Base-by-base conservation (phyloP, 2,888 invertebrate species). In the Brachypalpus laphriformis region DNA sequence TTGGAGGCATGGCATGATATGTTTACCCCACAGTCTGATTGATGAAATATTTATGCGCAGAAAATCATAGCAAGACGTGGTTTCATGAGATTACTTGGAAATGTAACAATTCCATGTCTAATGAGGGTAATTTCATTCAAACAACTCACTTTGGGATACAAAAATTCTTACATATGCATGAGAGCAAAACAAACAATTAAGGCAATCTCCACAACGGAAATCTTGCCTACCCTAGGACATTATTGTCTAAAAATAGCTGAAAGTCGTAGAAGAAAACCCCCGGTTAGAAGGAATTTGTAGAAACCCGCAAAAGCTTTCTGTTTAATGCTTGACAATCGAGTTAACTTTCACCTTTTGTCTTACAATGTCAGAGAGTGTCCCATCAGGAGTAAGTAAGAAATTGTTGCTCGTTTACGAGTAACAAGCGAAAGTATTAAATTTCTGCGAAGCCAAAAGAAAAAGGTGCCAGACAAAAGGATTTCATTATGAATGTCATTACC, bases 381-480 rank as follows among this genome's bases (percentile, higher is more conserved):
- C 25, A 34, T n/a, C 56, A n/a, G n/a, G n/a, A 20, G 31, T 18
- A 31, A 59, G 20, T 11, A 1, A n/a, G 34, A 22, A 57, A 59
- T 34, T 14, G 22, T 14, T 40, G 57, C 37, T 40, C 37, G 22
- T 59, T 59, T 16, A 40, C n/a, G 40, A 14, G 40, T 14, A 11
- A 40, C n/a, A 22, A 14, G 40, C 5, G 14, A 14, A 40, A 59
- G 57, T 59, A 40, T 40, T 20, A 4, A 22, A 40, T 59, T 59
- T 22, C 34, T 22, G 5, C 2, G 3, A 40, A 14, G 3, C 8
- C 37, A 5, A 25, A 25, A 25, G 11, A 14, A 20, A 37, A 59
- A 40, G 40, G 57, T 59, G 22, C 22, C 57, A 59, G 57, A 59
- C 57, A 59, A 59, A 59, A 37, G 57, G 57, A 37, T 14, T 57